These are phyloP conservation scores for Zaprionus camerounensis DNA, from an alignment of 1,140 invertebrate species.

Conservation along the genomic window DNA sequence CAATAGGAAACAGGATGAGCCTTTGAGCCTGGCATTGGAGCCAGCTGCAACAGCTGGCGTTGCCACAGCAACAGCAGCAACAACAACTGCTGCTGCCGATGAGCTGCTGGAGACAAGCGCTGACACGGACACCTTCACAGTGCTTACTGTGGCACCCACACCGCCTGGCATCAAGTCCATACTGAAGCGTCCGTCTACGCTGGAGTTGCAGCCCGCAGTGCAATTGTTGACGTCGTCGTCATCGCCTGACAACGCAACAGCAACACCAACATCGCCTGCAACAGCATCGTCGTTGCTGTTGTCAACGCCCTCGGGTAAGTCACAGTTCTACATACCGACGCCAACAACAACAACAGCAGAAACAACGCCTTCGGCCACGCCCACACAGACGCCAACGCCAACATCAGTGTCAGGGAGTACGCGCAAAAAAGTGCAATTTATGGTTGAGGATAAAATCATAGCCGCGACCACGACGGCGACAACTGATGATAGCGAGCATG, in stretches of 20 bases:
- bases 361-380: slow-evolving; percentile 22
- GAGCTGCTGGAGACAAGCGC: slow-evolving; percentile 7
- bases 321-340: slow-evolving; percentile 88
- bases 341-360: slow-evolving; percentile 76
- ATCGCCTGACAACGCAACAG: slow-evolving; percentile 22
- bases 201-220: slow-evolving; percentile 47
- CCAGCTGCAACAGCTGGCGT: slow-evolving; percentile 5
- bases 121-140: slow-evolving; percentile 42
- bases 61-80: slow-evolving; percentile 4
- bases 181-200: slow-evolving; percentile 87
- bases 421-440: slow-evolving; percentile 87
- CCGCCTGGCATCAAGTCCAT: slow-evolving; percentile 87
- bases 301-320: slow-evolving; percentile 84
- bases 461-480: slow-evolving; percentile 60
- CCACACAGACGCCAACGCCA: slow-evolving; percentile 23
- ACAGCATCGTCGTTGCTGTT: slow-evolving; percentile 11
- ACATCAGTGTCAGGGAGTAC: slow-evolving; percentile 51
- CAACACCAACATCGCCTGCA: slow-evolving; percentile 11
- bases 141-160: slow-evolving; percentile 71
- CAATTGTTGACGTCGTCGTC: slow-evolving; percentile 1
- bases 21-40: slow-evolving; percentile 9
- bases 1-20: slow-evolving; percentile 68
- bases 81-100: slow-evolving; percentile 16
- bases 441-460: slow-evolving; percentile 86
- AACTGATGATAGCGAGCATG: slow-evolving; percentile 70